Percentiles rank a stretch among this genome's conserved stretches.
Evolutionary conservation across 2,113 vertebrate species (phyloP).

Genomic region (Cebidichthys violaceus): DNA sequence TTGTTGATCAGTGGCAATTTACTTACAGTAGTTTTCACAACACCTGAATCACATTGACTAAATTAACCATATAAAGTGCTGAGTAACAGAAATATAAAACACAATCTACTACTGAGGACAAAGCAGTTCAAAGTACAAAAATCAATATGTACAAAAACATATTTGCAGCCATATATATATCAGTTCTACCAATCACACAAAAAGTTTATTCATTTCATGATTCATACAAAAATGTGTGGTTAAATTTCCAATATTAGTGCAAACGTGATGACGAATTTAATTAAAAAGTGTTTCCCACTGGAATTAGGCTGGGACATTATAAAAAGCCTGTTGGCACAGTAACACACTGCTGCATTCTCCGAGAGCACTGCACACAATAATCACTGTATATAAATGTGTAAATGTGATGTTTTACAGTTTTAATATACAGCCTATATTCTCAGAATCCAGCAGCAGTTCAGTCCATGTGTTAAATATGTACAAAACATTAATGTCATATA

Average conservation of each 20-base stretch:
- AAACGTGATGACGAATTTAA: slow-evolving; percentile 6
- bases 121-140: slow-evolving; percentile 45
- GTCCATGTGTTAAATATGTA: slow-evolving; percentile 15
- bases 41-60: background rate
- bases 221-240: slow-evolving; percentile 6
- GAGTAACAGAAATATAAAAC: slow-evolving; percentile 30
- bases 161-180: background rate
- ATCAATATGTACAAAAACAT: slow-evolving; percentile 25
- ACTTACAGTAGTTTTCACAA: slow-evolving; percentile 52
- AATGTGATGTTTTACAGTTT: slow-evolving; percentile 1
- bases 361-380: background rate
- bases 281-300: slow-evolving; percentile 10
- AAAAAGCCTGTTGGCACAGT: slow-evolving; percentile 23
- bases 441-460: slow-evolving; percentile 16
- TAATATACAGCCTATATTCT: background rate
- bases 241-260: slow-evolving; percentile 26
- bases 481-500: slow-evolving; percentile 9
- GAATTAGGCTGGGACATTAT: background rate
- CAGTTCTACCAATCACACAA: background rate
- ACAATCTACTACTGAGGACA: slow-evolving; percentile 3
- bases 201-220: slow-evolving; percentile 11
- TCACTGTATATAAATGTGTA: background rate
- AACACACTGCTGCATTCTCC: slow-evolving; percentile 3
- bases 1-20: slow-evolving; percentile 35
- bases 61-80: slow-evolving; percentile 66